Evolutionary conservation across 2,797 vertebrate species (phyloP).

Genomic region (Premnoplex brunnescens): DNA sequence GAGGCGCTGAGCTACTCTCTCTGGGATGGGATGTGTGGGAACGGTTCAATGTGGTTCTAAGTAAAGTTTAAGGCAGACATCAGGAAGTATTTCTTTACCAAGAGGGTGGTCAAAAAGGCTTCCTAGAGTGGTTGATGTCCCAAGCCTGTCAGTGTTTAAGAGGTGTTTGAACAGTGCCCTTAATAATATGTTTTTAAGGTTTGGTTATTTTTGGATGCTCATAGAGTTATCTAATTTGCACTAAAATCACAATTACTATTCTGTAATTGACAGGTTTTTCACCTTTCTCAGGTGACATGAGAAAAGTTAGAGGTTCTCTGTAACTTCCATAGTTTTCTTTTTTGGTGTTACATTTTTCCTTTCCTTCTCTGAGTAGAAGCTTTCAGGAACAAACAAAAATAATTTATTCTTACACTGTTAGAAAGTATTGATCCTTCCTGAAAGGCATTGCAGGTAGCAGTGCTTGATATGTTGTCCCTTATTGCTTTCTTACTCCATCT

Average conservation of each 20-base stretch:
- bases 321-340: neutral
- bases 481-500: neutral
- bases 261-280: neutral
- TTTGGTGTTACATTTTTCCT: neutral
- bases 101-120: neutral
- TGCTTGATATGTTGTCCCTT: neutral
- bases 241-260: neutral
- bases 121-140: neutral
- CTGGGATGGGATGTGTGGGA: neutral
- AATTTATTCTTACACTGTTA: neutral
- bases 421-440: neutral
- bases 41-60: rapidly evolving
- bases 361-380: neutral
- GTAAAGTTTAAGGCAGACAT: neutral
- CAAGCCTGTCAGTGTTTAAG: rapidly evolving
- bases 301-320: neutral
- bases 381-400: neutral
- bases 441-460: neutral
- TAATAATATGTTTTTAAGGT: rapidly evolving
- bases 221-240: neutral
- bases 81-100: neutral
- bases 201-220: neutral
- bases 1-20: neutral
- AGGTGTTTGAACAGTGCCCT: neutral
- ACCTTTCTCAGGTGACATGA: neutral